Base-by-base conservation (phyloP, 2,888 invertebrate species). In the Tetanocera ferruginea region DNA sequence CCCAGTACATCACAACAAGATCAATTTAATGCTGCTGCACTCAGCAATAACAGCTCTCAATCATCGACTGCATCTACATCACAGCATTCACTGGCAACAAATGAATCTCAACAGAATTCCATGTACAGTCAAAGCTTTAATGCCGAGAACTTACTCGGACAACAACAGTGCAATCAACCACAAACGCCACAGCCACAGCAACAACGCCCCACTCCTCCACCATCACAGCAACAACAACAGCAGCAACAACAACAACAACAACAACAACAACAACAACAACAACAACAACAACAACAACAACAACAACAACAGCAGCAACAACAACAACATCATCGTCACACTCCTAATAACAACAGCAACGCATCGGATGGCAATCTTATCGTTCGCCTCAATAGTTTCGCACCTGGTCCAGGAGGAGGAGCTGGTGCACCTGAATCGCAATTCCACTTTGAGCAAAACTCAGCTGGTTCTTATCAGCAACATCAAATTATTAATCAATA, bases 31-130 rank as follows among this genome's bases (percentile, higher is more conserved):
- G 87, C 88, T 28, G 88, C 88, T 72, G 86, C 88, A 83, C 87
- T 89, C 57, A 89, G 88, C 83, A 88, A 87, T 81, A 88, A 87
- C 75, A 89, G 88, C 76, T 88, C 88, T 70, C 89, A 88, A 72
- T 89, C 88, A 49, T 87, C 88, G 62, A 87, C 89, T 81, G 88
- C 89, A 57, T 87, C 88, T 34, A 87, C 89, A 83, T 81, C 83
- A 80, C 85, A 88, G 81, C 87, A 88, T 82, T 88, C 88, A 81
- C 83, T 88, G 81, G 86, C 88, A 75, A 87, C 88, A 80, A 88
- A 86, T 82, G 89, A 88, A 86, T 87, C 89, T 84, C 87, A 87
- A 78, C 89, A 87, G 82, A 88, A 88, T 87, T 87, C 88, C 86
- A 87, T 89, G 81, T 89, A 88, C 83, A 87, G 86, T 83, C 88